Percentiles rank a stretch among this genome's conserved stretches.
Evolutionary conservation across 1,140 invertebrate species (phyloP).

Genomic region (Microplitis mediator): DNA sequence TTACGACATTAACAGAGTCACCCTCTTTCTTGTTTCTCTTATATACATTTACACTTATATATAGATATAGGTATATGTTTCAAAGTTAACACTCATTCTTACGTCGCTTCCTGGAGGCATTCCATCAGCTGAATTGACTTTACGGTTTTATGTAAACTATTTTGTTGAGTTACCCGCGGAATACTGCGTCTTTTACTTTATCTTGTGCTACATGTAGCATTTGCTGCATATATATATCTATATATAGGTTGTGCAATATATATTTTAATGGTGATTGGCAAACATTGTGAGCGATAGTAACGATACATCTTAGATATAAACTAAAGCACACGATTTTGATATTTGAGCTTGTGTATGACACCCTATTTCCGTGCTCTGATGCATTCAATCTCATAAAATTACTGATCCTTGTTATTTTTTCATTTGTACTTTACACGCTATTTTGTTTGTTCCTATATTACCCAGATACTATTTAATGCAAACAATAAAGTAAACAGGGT

Average conservation of each 20-base stretch:
- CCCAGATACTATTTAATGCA: neutral
- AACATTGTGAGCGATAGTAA: slow-evolving; percentile 28
- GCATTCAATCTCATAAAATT: slow-evolving; percentile 33
- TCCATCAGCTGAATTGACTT: slow-evolving; percentile 34
- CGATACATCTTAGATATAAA: slow-evolving; percentile 33
- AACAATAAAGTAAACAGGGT: too few species aligned
- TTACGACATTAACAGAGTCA: slow-evolving; percentile 33
- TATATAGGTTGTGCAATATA: neutral
- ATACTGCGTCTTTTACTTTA: neutral
- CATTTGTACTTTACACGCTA: neutral
- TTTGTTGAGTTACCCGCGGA: neutral
- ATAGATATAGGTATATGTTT: neutral
- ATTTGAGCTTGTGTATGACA: slow-evolving; percentile 27
- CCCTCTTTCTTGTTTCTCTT: slow-evolving; percentile 19
- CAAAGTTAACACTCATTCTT: neutral
- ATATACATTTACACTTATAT: too few species aligned
- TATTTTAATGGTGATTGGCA: slow-evolving; percentile 39
- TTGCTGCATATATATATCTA: too few species aligned
- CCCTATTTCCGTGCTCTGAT: slow-evolving; percentile 32
- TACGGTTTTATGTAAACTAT: slow-evolving; percentile 41
- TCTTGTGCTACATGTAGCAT: too few species aligned
- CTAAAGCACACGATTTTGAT: slow-evolving; percentile 16
- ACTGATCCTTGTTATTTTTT: neutral
- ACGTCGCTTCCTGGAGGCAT: slow-evolving; percentile 18
- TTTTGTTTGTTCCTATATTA: neutral